Evolutionary conservation across 2,888 invertebrate genomes (phyloP), one percentile per base, ranked within the genome.

Genomic region (Merodon equestris): DNA sequence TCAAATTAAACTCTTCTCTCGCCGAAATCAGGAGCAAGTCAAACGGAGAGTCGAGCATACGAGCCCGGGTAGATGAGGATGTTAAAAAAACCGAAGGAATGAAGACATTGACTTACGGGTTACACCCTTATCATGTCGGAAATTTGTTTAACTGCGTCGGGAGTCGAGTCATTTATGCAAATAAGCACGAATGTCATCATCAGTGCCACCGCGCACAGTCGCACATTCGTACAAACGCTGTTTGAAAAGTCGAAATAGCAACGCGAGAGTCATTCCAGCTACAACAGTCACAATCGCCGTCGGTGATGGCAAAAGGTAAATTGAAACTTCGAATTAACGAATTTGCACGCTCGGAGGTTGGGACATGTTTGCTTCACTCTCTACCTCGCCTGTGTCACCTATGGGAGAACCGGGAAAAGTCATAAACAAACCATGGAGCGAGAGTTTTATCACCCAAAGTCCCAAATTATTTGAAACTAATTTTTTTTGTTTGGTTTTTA

Each of bases 61-160:
- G n/a, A n/a, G n/a, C n/a, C n/a, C n/a, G 27, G 27, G 27, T 4
- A 27, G 7, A 27, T 7, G 7, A 27, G 7, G 2, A 27, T 4
- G 7, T 4, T 27, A 27, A 27, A 27, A 27, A 27, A 27, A 27
- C 27, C 2, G 27, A 7, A 56, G 58, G 34, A 67, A 64, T 10
- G 58, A 79, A 68, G 64, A 79, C 75, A 81, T 81, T 81, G 81
- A 81, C 75, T 81, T 81, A 81, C 71, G 82, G 71, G 82, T 82
- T 82, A 82, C 82, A 82, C 82, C 82, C 82, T 82, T 82, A 82
- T 79, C 82, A 74, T 82, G 82, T 82, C 51, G 71, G 50, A 74
- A 79, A 82, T 82, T 82, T 82, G 82, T 82, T 77, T 67, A 82
- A 77, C 77, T 82, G 73, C 71, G 74, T 76, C 68, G 57, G 27